phyloP scores from a whole-genome alignment of 2,113 vertebrate species.

The Podarcis cretensis region DNA sequence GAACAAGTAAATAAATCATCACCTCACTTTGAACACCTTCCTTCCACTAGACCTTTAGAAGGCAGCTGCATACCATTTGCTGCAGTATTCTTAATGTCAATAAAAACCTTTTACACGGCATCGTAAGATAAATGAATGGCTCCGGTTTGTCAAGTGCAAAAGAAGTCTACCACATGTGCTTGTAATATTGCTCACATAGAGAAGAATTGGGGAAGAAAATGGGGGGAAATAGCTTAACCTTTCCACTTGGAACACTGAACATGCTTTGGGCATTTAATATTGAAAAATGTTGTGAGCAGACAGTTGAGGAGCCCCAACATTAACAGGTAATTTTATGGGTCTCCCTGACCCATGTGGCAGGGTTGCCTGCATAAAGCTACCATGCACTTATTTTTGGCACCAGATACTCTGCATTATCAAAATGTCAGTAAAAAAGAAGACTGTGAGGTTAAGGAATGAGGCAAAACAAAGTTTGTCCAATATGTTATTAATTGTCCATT shows the following conservation, averaged over 20 bases:
- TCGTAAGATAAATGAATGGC: fast-evolving
- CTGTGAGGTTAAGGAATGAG: not conserved
- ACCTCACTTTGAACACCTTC: not conserved
- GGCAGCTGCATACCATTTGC: not conserved
- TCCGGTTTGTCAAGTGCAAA: not conserved
- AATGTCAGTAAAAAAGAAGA: not conserved
- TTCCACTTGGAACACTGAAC: fast-evolving
- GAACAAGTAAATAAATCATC: not conserved
- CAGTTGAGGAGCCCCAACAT: not conserved
- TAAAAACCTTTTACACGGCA: not conserved
- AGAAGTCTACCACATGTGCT: not conserved
- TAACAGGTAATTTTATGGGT: not conserved
- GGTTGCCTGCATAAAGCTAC: not conserved
- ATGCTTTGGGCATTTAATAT: not conserved
- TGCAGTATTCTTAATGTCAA: not conserved
- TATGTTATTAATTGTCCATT: not conserved
- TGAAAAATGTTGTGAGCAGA: not conserved
- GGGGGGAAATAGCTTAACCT: not conserved
- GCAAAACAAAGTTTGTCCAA: not conserved
- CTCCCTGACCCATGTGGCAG: not conserved
- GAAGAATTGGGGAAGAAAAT: not conserved
- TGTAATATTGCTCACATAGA: fast-evolving
- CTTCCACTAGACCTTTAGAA: fast-evolving
- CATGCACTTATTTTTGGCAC: too few relatives aligned
- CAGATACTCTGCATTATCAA: not conserved